These are phyloP conservation scores for Tragelaphus buxtoni DNA, from an alignment of 2,113 vertebrate species.

Conservation along the genomic window DNA sequence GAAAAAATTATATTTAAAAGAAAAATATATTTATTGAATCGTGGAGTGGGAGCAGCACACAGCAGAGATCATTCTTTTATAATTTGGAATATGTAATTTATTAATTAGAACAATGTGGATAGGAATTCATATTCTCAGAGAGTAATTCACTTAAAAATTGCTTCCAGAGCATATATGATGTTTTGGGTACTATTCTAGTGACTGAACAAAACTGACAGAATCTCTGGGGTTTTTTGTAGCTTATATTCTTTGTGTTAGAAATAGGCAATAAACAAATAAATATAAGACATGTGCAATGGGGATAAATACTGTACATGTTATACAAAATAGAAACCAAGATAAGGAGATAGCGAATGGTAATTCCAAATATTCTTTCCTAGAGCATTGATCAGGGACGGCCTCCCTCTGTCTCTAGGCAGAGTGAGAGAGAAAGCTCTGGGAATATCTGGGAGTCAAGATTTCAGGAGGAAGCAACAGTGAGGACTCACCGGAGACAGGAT, in stretches of 20 bases:
- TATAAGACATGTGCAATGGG: neutral
- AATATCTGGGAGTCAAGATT: neutral
- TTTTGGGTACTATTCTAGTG: neutral
- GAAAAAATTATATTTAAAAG: neutral
- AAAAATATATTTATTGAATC: neutral
- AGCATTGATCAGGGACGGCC: neutral
- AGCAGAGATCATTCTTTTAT: neutral
- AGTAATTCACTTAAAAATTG: neutral
- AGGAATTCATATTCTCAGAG: neutral
- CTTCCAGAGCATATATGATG: neutral
- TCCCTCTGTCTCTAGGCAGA: neutral
- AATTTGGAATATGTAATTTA: neutral
- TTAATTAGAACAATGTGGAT: neutral
- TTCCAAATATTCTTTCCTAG: neutral
- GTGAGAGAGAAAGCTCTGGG: neutral
- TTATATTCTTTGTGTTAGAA: neutral
- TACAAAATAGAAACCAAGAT: neutral
- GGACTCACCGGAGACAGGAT: neutral
- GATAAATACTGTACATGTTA: neutral
- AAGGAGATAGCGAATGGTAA: neutral
- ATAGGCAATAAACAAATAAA: neutral
- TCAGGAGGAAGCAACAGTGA: neutral
- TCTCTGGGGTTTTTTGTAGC: neutral
- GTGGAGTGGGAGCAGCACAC: rapidly evolving
- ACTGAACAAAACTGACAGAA: neutral